These are phyloP conservation scores for Phasia obesa DNA, from an alignment of 2,888 invertebrate genomes.

Conservation along the genomic window DNA sequence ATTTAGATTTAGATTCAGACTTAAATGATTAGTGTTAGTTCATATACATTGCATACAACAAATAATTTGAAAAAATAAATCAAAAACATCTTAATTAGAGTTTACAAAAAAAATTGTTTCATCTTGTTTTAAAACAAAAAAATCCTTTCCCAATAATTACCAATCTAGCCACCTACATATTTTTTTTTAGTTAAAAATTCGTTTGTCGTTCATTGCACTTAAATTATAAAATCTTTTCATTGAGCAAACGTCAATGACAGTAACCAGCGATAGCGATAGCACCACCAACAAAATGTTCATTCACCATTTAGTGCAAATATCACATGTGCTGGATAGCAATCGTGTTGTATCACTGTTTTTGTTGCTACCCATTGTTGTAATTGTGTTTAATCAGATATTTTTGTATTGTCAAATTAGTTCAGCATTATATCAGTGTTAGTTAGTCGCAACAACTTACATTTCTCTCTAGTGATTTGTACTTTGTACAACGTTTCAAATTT, in stretches of 20 bases:
- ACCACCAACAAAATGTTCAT: conserved; percentile 31
- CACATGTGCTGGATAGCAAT: neutral
- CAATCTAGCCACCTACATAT: conserved; percentile 9
- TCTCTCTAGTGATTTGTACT: conserved; percentile 54
- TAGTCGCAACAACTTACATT: conserved; percentile 48
- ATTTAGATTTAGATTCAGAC: too few relatives aligned
- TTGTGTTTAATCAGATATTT: conserved; percentile 63
- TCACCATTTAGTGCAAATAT: conserved; percentile 22
- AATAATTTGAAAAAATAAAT: too few relatives aligned
- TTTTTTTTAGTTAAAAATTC: conserved; percentile 14
- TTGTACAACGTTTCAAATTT: conserved; percentile 24
- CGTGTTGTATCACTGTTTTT: neutral
- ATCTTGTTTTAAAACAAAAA: too few relatives aligned
- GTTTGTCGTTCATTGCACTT: conserved; percentile 63
- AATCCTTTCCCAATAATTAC: neutral
- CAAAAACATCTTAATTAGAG: too few relatives aligned
- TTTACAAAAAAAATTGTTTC: too few relatives aligned
- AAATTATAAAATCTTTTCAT: conserved; percentile 60
- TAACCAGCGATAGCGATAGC: conserved; percentile 1
- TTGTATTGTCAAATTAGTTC: conserved; percentile 69
- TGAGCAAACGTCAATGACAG: conserved; percentile 37
- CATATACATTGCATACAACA: too few relatives aligned
- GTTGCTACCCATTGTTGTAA: conserved; percentile 23
- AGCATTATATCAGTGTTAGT: conserved; percentile 53
- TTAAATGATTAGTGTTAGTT: too few relatives aligned